phyloP scores from a whole-genome alignment of 2,888 invertebrate species.

The Brachypalpus laphriformis region DNA sequence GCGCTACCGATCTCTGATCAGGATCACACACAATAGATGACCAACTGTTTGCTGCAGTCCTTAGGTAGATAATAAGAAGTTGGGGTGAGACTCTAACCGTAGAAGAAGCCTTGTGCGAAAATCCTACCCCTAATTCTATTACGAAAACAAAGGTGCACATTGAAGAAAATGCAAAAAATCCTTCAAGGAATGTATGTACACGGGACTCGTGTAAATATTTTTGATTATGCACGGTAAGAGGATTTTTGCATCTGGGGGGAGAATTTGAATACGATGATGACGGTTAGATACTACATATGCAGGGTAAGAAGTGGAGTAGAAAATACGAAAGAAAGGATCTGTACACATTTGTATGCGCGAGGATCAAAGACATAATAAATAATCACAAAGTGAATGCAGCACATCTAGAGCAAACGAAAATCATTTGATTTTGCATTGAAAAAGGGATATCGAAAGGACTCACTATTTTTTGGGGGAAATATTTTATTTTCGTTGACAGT shows the following conservation, averaged over 20 bases:
- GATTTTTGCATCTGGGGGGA: slow-evolving; percentile 64
- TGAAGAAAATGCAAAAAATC: slow-evolving; percentile 67
- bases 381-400: slow-evolving; percentile 12
- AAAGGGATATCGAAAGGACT: slow-evolving; percentile 40
- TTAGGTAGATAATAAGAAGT: slow-evolving; percentile 26
- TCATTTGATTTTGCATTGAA: slow-evolving; percentile 10
- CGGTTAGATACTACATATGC: slow-evolving; percentile 11
- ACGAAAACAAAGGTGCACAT: slow-evolving; percentile 51
- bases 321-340: slow-evolving; percentile 38
- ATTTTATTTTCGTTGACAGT: slow-evolving; percentile 66
- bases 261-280: slow-evolving; percentile 52
- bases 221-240: slow-evolving; percentile 73
- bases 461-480: background rate
- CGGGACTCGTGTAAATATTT: slow-evolving; percentile 64
- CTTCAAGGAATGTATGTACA: slow-evolving; percentile 8
- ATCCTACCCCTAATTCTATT: slow-evolving; percentile 71
- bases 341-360: slow-evolving; percentile 43
- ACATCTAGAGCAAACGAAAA: slow-evolving; percentile 1
- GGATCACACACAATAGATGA: slow-evolving; percentile 59
- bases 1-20: slow-evolving; percentile 59
- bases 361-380: slow-evolving; percentile 68
- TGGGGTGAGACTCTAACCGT: slow-evolving; percentile 28
- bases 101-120: slow-evolving; percentile 63
- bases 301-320: too few relatives aligned
- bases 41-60: slow-evolving; percentile 59